Evolutionary conservation across 2,113 vertebrate species (phyloP), one percentile per base, ranked within the genome.

Genomic region (Trichechus manatus): DNA sequence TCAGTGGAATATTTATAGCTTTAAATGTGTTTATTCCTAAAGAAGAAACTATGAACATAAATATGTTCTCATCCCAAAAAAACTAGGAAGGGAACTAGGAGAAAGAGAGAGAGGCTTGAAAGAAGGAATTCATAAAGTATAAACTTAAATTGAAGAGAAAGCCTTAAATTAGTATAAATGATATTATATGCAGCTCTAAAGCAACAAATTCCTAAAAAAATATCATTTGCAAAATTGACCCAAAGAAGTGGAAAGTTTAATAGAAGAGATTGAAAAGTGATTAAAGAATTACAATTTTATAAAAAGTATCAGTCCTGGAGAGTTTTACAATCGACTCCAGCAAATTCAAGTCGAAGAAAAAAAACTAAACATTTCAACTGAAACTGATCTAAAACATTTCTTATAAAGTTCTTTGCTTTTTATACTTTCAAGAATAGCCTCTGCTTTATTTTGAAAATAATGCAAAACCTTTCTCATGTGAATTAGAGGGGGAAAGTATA

Each of bases 351-450:
- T n/a, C 20, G 59, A 19, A 75, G 72, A 63, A 77, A 14, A 68
- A 83, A 89, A 81, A 15, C 27, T 68, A 59, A 95, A 59, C 56
- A 56, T 84, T 84, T 93, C 50, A 59, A 44, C 83, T 82, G 36
- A 68, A 53, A 90, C 50, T 74, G 50, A 66, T 75, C 64, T 89
- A 61, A 93, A 59, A 80, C 20, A 66, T 93, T 93, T 95, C 68
- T 80, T 59, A 29, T 4, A 31, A 88, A 74, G 25, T 56, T 33
- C 17, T 31, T 92, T 39, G 33, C 33, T 92, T 87, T 61, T 68
- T 61, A 3, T 47, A 36, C 63, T 63, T 80, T 74, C 19, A 89
- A 96, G 80, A 86, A 22, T 75, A 81, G 6, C 47, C 92, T 91
- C 10, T 10, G 47, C 53, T 59, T 53, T 20, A 66, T 70, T 81